These are phyloP conservation scores for Danio kyathit DNA, from an alignment of 2,797 vertebrate species.

Conservation along the genomic window DNA sequence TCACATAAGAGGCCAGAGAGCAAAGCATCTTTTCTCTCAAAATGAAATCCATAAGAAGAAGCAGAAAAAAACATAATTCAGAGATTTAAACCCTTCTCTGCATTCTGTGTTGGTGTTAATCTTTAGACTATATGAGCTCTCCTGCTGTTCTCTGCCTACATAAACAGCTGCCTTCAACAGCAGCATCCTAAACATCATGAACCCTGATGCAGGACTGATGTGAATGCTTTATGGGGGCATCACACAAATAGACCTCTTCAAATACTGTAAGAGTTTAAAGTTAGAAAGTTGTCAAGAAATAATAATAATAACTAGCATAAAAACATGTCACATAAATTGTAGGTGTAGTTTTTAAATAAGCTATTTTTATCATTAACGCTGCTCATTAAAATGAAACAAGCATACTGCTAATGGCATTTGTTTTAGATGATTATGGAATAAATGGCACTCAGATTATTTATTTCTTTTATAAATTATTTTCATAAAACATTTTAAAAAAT, in stretches of 20 bases:
- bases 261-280: not conserved
- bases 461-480: not conserved
- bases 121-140: constrained; percentile 11
- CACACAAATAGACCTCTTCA: not conserved
- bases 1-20: constrained; percentile 11
- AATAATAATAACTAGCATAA: too few relatives aligned
- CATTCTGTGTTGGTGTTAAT: constrained; percentile 15
- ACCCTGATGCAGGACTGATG: not conserved
- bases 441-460: too few relatives aligned
- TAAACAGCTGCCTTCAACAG: not conserved
- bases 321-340: not conserved
- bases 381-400: not conserved
- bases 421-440: not conserved
- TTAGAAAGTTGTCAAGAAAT: not conserved
- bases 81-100: not conserved
- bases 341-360: not conserved
- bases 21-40: constrained; percentile 5
- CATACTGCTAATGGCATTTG: not conserved
- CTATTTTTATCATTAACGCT: not conserved
- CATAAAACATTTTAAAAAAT: too few relatives aligned
- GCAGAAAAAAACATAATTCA: not conserved
- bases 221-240: not conserved
- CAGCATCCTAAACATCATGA: not conserved
- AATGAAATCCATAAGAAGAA: constrained; percentile 32
- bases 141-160: constrained; percentile 4